phyloP scores from a whole-genome alignment of 2,888 invertebrate species.

The Teleogryllus oceanicus region DNA sequence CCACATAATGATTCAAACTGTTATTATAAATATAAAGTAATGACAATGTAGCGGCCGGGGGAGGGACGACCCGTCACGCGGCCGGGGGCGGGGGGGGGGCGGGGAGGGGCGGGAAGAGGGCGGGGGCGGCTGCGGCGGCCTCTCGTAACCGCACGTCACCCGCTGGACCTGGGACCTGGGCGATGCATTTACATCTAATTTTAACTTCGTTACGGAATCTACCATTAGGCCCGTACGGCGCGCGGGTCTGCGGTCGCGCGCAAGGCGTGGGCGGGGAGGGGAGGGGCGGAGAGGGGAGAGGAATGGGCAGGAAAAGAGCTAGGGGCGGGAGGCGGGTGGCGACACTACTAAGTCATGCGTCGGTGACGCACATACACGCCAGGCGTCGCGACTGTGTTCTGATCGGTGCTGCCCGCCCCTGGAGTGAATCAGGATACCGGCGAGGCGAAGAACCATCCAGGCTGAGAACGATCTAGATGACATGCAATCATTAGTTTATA shows the following conservation, averaged over 20 bases:
- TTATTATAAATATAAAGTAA: constrained; percentile 18
- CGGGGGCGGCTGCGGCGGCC: neutral
- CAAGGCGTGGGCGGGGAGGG: neutral
- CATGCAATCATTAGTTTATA: no score
- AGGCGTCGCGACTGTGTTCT: no score
- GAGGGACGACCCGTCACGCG: neutral
- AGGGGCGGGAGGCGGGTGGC: neutral
- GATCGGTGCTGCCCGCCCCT: no score
- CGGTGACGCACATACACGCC: no score
- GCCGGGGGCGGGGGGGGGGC: neutral
- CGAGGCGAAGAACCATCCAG: no score
- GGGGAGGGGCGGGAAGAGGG: neutral
- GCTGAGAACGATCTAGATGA: no score
- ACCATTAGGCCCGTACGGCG: neutral
- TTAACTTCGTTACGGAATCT: constrained; percentile 11
- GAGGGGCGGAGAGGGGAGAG: neutral
- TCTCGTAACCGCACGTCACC: neutral
- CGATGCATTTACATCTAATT: constrained; percentile 3
- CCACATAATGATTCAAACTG: constrained; percentile 2
- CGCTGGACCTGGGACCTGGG: neutral
- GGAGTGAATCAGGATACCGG: no score
- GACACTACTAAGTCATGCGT: no score
- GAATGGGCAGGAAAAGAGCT: neutral
- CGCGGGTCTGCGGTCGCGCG: neutral
- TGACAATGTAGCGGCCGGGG: constrained; percentile 3